Conservation (phyloP, 2,797 vertebrate species). For the Sebastes umbrosus region DNA sequence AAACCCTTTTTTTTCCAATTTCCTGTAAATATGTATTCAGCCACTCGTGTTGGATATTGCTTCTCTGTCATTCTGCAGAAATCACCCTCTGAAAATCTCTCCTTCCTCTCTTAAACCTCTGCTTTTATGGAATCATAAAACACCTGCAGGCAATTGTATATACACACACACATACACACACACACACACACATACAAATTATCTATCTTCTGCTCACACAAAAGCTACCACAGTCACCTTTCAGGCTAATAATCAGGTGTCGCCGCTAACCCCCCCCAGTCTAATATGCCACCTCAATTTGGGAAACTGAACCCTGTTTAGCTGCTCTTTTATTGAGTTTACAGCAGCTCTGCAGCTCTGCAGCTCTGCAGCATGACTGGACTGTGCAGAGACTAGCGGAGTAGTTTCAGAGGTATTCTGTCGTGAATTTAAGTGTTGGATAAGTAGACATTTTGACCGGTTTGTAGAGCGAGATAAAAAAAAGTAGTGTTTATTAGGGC, state of each 20-base stretch:
- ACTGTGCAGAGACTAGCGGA: neutral
- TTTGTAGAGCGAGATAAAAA: neutral
- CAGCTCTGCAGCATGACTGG: neutral
- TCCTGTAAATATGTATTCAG: constrained; percentile 37
- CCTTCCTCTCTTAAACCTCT: neutral
- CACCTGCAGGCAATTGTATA: neutral
- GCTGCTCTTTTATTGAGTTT: constrained; percentile 5
- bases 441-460: neutral
- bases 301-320: constrained; percentile 6
- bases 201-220: constrained; percentile 21
- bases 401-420: neutral
- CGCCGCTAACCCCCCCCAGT: neutral
- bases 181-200: neutral
- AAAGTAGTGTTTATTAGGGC: neutral
- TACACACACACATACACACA: neutral
- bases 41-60: constrained; percentile 5
- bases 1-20: constrained; percentile 2
- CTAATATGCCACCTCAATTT: constrained; percentile 32
- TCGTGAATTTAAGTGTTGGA: neutral
- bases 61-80: constrained; percentile 1
- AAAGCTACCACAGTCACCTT: neutral
- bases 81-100: neutral
- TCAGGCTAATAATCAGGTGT: constrained; percentile 22
- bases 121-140: constrained; percentile 30
- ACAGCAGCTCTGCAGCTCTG: constrained; percentile 18